These are phyloP conservation scores for Byasa hedistus DNA, from an alignment of 2,888 invertebrate genomes.

Conservation along the genomic window DNA sequence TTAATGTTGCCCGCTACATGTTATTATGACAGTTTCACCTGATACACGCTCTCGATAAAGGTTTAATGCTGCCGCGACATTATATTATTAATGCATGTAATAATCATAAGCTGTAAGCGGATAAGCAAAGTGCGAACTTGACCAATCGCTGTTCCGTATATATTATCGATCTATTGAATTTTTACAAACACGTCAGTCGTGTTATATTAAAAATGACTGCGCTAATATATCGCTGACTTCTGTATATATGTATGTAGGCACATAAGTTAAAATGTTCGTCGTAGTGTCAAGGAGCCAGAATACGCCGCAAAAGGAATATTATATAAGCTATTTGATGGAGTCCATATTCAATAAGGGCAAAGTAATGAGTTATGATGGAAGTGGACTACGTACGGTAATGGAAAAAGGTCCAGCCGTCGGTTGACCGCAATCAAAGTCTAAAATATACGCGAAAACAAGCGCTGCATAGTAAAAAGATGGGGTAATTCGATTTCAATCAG, in stretches of 20 bases:
- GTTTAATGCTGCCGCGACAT: slow-evolving; percentile 21
- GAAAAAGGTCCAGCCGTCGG: slow-evolving; percentile 29
- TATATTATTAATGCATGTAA: slow-evolving; percentile 25
- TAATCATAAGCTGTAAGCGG: slow-evolving; percentile 7
- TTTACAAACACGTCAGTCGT: not conserved
- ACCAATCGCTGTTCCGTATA: not conserved
- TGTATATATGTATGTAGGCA: too few relatives aligned
- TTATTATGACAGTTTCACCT: slow-evolving; percentile 25
- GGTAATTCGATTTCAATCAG: slow-evolving; percentile 27
- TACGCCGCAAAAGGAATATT: not conserved
- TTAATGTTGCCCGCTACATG: slow-evolving; percentile 23
- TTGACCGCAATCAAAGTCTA: slow-evolving; percentile 30
- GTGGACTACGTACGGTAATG: slow-evolving; percentile 24
- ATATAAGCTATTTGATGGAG: not conserved
- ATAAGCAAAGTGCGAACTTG: not conserved
- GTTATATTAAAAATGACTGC: too few relatives aligned
- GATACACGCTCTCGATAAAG: slow-evolving; percentile 27
- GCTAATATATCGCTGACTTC: too few relatives aligned
- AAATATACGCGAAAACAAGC: slow-evolving; percentile 28
- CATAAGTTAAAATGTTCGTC: not conserved
- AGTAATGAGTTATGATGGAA: slow-evolving; percentile 30
- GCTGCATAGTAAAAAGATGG: slow-evolving; percentile 24
- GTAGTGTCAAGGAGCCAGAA: not conserved
- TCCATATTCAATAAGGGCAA: slow-evolving; percentile 25
- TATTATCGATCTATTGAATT: not conserved